A percentile compares a stretch with the other conserved stretches of the same genome.
Evolutionary conservation across 2,888 invertebrate species (phyloP).

Genomic region (Blastobasis lacticolella): DNA sequence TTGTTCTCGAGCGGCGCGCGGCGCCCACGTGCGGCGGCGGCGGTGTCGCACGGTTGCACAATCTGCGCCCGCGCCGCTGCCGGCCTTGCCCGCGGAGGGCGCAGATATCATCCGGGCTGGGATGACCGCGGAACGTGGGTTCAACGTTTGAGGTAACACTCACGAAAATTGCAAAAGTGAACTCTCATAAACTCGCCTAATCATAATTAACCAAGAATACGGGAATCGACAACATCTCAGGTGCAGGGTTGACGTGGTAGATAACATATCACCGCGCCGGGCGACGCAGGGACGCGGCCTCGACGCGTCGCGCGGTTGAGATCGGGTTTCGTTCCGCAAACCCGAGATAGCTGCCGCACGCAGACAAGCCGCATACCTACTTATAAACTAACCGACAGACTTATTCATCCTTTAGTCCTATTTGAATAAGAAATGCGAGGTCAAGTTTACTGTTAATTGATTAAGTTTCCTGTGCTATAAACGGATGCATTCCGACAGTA

Average conservation of each 20-base stretch:
- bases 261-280: too few species aligned
- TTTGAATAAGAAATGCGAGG: conserved; percentile 59
- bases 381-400: conserved; percentile 45
- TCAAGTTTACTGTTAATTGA: conserved; percentile 42
- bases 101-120: conserved; percentile 23
- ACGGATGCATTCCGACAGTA: conserved; percentile 18
- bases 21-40: conserved; percentile 43
- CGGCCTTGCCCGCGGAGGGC: conserved; percentile 44
- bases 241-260: too few species aligned
- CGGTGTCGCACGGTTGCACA: conserved; percentile 53
- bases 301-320: conserved; percentile 33
- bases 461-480: conserved; percentile 41
- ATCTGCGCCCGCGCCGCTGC: conserved; percentile 23
- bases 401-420: conserved; percentile 53
- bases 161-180: too few species aligned
- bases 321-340: conserved; percentile 71
- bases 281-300: conserved; percentile 9
- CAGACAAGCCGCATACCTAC: conserved; percentile 41
- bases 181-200: too few species aligned
- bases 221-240: too few species aligned
- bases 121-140: conserved; percentile 26
- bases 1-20: conserved; percentile 51
- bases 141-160: too few species aligned
- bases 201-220: too few species aligned
- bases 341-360: conserved; percentile 56